Evolutionary conservation across 2,888 invertebrate genomes (phyloP).

Genomic region (Torymus tubicola): DNA sequence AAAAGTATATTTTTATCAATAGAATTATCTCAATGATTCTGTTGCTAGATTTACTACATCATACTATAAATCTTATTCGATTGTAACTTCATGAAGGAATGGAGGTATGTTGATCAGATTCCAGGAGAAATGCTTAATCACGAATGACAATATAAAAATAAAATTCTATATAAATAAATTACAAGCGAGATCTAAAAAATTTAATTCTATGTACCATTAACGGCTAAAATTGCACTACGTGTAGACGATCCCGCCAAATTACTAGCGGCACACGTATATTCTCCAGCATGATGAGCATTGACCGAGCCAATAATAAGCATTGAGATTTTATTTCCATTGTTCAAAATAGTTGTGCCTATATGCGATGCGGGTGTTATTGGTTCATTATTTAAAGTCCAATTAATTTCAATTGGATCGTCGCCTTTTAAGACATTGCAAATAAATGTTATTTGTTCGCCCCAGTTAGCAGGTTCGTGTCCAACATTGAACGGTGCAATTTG

Average conservation of each 20-base stretch:
- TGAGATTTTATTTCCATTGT: constrained; percentile 78
- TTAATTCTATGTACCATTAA: constrained; percentile 77
- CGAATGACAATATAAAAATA: neutral
- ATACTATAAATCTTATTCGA: too few species aligned
- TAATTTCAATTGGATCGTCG: constrained; percentile 83
- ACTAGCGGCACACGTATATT: constrained; percentile 79
- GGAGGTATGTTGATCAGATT: too few species aligned
- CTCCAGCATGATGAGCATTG: constrained; percentile 79
- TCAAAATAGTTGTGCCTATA: constrained; percentile 78
- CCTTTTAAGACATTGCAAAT: constrained; percentile 85
- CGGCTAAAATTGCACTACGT: constrained; percentile 77
- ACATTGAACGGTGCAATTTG: constrained; percentile 80
- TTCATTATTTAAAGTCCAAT: constrained; percentile 81
- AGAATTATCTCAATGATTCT: too few species aligned
- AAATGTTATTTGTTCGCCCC: constrained; percentile 85
- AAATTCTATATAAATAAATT: neutral
- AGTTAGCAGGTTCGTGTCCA: constrained; percentile 80
- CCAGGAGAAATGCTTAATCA: too few species aligned
- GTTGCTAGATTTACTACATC: too few species aligned
- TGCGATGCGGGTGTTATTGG: constrained; percentile 71
- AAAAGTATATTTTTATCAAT: too few species aligned
- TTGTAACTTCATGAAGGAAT: too few species aligned
- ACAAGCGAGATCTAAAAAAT: constrained; percentile 55
- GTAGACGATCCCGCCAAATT: constrained; percentile 78
- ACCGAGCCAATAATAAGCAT: constrained; percentile 80